These are phyloP conservation scores for Noctua pronuba DNA, from an alignment of 2,888 invertebrate genomes.

Conservation along the genomic window DNA sequence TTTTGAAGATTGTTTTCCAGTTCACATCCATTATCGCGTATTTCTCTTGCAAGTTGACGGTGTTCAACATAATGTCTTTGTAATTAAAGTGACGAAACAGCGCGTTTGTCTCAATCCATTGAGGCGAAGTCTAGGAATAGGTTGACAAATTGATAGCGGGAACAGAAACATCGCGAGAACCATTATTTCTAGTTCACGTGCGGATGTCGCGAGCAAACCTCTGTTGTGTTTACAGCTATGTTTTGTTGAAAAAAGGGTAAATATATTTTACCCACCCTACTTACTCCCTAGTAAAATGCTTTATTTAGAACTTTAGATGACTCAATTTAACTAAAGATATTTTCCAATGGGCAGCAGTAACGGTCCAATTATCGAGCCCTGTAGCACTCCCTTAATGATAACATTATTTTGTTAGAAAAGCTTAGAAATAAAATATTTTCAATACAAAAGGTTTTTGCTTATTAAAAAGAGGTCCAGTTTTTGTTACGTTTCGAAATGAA, in stretches of 20 bases:
- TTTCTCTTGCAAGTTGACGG: constrained; percentile 17
- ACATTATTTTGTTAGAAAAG: neutral
- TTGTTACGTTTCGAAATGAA: constrained; percentile 7
- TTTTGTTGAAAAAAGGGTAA: neutral
- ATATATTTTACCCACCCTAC: neutral
- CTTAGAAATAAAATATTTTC: neutral
- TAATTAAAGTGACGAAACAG: constrained; percentile 58
- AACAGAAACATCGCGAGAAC: constrained; percentile 32
- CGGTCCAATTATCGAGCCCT: constrained; percentile 8
- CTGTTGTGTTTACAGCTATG: neutral
- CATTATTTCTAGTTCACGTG: constrained; percentile 49
- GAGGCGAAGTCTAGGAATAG: constrained; percentile 39
- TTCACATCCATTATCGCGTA: constrained; percentile 4
- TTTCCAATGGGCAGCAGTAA: neutral
- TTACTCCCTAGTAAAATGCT: neutral
- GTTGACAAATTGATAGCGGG: constrained; percentile 60
- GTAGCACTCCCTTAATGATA: neutral
- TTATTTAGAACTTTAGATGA: neutral
- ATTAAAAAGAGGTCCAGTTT: neutral
- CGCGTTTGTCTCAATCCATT: constrained; percentile 49
- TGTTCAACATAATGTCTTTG: constrained; percentile 36
- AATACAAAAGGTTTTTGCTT: neutral
- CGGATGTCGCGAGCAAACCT: constrained; percentile 39
- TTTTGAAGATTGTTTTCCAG: constrained; percentile 15
- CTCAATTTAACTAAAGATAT: neutral